These are phyloP conservation scores for Tachina fera DNA, from an alignment of 2,888 invertebrate genomes.

Conservation along the genomic window DNA sequence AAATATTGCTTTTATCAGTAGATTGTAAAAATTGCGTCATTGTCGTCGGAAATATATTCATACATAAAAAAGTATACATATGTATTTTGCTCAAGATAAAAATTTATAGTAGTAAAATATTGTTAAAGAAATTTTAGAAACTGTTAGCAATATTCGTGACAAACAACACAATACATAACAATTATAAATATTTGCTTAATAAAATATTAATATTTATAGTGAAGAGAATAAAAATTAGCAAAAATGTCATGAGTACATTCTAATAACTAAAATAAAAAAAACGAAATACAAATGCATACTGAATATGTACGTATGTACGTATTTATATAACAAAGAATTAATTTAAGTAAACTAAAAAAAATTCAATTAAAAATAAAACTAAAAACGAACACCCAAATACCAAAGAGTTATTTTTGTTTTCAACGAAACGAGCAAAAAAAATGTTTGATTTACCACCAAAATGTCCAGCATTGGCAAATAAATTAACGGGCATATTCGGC, in stretches of 20 bases:
- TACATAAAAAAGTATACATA: not conserved
- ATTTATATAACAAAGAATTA: slow-evolving; percentile 42
- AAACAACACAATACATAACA: slow-evolving; percentile 53
- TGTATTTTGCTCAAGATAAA: slow-evolving; percentile 41
- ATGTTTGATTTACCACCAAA: slow-evolving; percentile 87
- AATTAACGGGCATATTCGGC: slow-evolving; percentile 89
- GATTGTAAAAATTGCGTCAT: slow-evolving; percentile 58
- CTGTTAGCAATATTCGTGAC: slow-evolving; percentile 27
- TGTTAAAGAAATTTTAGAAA: not conserved
- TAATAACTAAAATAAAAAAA: slow-evolving; percentile 1
- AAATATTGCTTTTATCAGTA: slow-evolving; percentile 39
- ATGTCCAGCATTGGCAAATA: slow-evolving; percentile 90
- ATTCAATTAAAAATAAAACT: slow-evolving; percentile 39
- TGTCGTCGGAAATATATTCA: slow-evolving; percentile 22
- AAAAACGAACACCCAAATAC: slow-evolving; percentile 41
- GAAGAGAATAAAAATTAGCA: not conserved
- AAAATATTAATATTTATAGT: slow-evolving; percentile 11
- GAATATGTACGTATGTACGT: not conserved
- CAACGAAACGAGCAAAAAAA: slow-evolving; percentile 27
- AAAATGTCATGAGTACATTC: slow-evolving; percentile 49
- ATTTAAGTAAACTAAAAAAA: slow-evolving; percentile 30
- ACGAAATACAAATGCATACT: slow-evolving; percentile 14
- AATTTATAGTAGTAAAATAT: not conserved
- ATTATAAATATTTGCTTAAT: not conserved
- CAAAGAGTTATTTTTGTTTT: slow-evolving; percentile 42